Base-by-base conservation (phyloP, 2,113 vertebrate genomes). In the Orthonyx spaldingii region DNA sequence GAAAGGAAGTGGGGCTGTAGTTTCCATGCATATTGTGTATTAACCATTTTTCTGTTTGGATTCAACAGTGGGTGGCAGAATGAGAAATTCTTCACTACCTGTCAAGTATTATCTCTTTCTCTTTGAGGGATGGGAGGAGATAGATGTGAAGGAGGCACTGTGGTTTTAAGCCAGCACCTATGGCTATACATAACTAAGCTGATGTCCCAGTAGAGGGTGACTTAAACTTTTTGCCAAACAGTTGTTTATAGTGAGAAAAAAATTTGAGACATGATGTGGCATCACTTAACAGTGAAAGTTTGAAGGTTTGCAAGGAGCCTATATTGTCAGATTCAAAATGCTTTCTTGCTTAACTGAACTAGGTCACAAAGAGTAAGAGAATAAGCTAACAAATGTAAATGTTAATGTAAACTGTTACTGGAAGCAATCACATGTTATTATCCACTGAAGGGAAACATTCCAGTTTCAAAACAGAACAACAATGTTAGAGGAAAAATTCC, bases 401-500 rank as follows among this genome's bases (percentile, higher is more conserved):
- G 76, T 94, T 94, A 91, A 74, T 96, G 14, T 92, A 89, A 96
- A 60, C 85, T 95, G 60, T 94, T 95, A 71, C 35, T 96, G 92
- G 60, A 76, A 95, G 49, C 33, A 76, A 69, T 92, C 35, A 83
- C 72, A 24, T 94, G n/a, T n/a, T n/a, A 74, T 53, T 86, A 90
- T 61, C 68, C 55, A 71, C 11, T 90, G 66, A 93, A 96, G 78
- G 33, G 83, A 91, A 57, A 71, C 46, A 52, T 87, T 97, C 70
- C 92, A 47, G 19, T 89, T 95, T 82, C 80, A 91, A 93, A 94
- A 71, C 42, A 87, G 55, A 76, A 68, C 56, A 93, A 81, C 89
- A 80, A 63, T 42, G 30, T 41, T 74, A 66, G 52, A 91, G 63
- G 81, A 70, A 56, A 68, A 83, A 92, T 89, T 96, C 83, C 74